Evolutionary conservation across 1,140 invertebrate genomes (phyloP), one percentile per base, ranked within the genome.

Genomic region (Megalopta genalis): DNA sequence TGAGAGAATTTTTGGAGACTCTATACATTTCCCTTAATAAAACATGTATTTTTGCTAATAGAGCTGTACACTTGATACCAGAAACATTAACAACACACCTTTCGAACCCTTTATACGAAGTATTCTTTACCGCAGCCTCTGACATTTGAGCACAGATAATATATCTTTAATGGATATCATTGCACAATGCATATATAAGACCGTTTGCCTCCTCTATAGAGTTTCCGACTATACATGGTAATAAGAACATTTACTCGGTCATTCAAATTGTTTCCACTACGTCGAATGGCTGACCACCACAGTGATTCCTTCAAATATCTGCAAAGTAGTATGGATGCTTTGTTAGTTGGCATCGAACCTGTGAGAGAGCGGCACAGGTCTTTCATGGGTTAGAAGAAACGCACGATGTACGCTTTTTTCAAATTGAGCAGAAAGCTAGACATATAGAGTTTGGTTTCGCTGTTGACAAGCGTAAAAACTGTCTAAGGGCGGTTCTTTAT

Each of bases 361-460:
- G 37, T 14, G 60, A 46, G 42, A 46, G 42, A 77, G 73, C 27
- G 27, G 57, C 27, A n/a, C 46, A 68, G 72, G 39, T 64, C 54
- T 10, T 65, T n/a, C 7, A 21, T 18, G 63, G 71, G 74, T 42
- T 27, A 39, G n/a, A 78, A 71, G 27, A n/a, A 77, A 49, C 59
- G 69, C 52, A 37, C 46, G 10, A 67, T 1, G n/a, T 52, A n/a
- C 25, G 75, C 42, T 59, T n/a, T 78, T 76, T 57, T 80, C 27
- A 81, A 85, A 81, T 88, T 84, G 86, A 90, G 85, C 85, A 85
- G 79, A 86, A 88, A 90, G 83, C 85, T 83, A 85, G 67, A 77
- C 42, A 74, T 85, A 82, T 86, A 71, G 67, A 86, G 81, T 90
- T 89, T 90, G 88, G 84, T 90, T 88, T 82, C 59, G 78, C 81